Percentiles rank a stretch among this genome's conserved stretches.
Conservation (phyloP, 2,888 invertebrate species). For the Drosophila paramelanica region DNA sequence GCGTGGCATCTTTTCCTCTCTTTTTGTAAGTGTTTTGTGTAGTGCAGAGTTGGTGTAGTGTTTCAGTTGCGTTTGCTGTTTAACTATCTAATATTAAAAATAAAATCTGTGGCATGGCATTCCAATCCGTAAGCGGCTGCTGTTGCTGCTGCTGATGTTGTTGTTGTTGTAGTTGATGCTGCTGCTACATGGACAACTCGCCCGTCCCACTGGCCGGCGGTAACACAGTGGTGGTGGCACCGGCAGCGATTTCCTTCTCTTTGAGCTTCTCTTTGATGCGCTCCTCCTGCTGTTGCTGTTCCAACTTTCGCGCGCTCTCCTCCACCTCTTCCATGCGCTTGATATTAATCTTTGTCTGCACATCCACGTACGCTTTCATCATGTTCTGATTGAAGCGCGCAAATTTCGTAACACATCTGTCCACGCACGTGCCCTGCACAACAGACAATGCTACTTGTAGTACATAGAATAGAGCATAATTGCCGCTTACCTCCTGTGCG, state of each 20-base stretch:
- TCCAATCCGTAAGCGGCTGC: constrained; percentile 27
- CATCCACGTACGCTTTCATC: constrained; percentile 84
- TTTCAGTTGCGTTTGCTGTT: constrained; percentile 21
- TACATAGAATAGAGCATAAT: too few relatives aligned
- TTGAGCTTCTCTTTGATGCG: constrained; percentile 38
- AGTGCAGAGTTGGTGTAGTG: constrained; percentile 1
- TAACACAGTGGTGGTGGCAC: constrained; percentile 25
- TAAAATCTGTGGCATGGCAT: constrained; percentile 53
- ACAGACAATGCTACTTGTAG: too few relatives aligned
- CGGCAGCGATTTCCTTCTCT: constrained; percentile 23
- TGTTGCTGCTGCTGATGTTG: constrained; percentile 28
- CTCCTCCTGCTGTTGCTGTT: constrained; percentile 54
- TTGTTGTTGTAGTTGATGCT: background rate
- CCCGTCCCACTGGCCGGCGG: constrained; percentile 38
- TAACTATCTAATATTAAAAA: constrained; percentile 64
- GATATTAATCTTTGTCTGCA: constrained; percentile 83
- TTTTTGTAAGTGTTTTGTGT: constrained; percentile 10
- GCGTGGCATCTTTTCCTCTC: constrained; percentile 57
- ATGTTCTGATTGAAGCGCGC: constrained; percentile 84
- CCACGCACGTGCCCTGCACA: constrained; percentile 78
- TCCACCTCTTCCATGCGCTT: constrained; percentile 82
- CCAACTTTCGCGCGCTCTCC: constrained; percentile 64
- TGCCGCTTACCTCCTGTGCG: constrained; percentile 71
- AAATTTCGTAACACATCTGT: constrained; percentile 84
- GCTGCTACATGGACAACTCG: constrained; percentile 55